These are phyloP conservation scores for Fukomys damarensis DNA, from an alignment of 2,113 vertebrate genomes.

Conservation along the genomic window DNA sequence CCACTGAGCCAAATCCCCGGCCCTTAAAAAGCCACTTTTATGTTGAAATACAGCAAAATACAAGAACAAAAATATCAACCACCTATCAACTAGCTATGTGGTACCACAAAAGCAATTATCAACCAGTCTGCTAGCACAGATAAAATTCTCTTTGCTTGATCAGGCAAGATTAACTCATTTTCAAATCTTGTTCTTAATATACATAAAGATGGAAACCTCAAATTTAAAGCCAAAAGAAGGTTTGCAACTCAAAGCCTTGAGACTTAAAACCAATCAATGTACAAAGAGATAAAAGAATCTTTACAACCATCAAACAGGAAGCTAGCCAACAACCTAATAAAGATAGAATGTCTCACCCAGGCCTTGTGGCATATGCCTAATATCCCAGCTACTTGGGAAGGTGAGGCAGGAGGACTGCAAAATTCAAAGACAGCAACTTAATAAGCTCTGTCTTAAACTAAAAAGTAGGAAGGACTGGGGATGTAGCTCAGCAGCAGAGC, in stretches of 20 bases:
- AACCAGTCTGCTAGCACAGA: conserved; percentile 15
- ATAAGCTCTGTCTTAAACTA: not conserved
- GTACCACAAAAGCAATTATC: conserved; percentile 37
- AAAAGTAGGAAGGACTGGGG: not conserved
- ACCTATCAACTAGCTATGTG: not conserved
- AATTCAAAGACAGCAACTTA: not conserved
- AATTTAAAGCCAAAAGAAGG: conserved; percentile 53
- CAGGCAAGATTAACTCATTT: conserved; percentile 27
- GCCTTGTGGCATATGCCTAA: not conserved
- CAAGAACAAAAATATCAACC: conserved; percentile 50
- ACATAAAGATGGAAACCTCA: conserved; percentile 17
- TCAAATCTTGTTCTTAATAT: not conserved
- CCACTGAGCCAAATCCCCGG: no score
- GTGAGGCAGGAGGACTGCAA: not conserved
- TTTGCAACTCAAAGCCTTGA: conserved; percentile 2
- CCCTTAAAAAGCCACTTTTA: conserved; percentile 19
- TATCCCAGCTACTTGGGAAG: not conserved
- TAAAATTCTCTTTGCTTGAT: conserved; percentile 31
- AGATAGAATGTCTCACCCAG: not conserved
- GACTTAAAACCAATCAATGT: conserved; percentile 39
- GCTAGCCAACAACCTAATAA: not conserved
- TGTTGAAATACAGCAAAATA: conserved; percentile 53
- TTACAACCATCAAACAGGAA: conserved; percentile 40
- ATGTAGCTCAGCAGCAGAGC: not conserved
- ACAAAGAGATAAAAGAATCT: conserved; percentile 34